Evolutionary conservation across 2,113 vertebrate species (phyloP).

Genomic region (Limanda limanda): DNA sequence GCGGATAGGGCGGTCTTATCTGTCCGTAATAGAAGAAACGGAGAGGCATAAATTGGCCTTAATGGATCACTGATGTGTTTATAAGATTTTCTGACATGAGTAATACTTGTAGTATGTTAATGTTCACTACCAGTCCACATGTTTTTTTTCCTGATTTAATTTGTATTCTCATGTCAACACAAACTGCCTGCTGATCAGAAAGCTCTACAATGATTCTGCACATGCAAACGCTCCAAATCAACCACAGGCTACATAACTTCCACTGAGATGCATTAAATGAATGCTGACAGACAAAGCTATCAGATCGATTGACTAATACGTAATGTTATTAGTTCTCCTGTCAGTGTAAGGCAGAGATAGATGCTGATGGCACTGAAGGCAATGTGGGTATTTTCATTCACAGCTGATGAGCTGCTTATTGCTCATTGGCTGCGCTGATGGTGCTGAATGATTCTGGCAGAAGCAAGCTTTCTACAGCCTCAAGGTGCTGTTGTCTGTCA

Average conservation of each 20-base stretch:
- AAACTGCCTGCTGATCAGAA: too few relatives aligned
- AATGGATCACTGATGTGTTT: too few relatives aligned
- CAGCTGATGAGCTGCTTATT: constrained; percentile 23
- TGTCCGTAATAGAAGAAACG: too few relatives aligned
- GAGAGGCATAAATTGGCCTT: too few relatives aligned
- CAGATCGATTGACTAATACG: neutral
- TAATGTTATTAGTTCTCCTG: constrained; percentile 15
- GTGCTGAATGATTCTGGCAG: constrained; percentile 36
- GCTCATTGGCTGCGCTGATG: constrained; percentile 22
- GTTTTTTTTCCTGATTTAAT: too few relatives aligned
- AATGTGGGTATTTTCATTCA: constrained; percentile 27
- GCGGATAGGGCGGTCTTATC: too few relatives aligned
- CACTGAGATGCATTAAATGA: neutral
- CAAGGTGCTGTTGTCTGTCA: neutral
- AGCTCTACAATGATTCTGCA: too few relatives aligned
- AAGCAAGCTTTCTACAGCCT: constrained; percentile 2
- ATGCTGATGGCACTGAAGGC: constrained; percentile 19
- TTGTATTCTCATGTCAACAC: too few relatives aligned
- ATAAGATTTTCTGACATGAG: too few relatives aligned
- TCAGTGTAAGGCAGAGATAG: constrained; percentile 19
- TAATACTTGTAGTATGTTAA: too few relatives aligned
- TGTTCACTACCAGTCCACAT: too few relatives aligned
- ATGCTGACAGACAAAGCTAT: constrained; percentile 15
- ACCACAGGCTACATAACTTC: neutral
- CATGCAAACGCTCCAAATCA: neutral